Base-by-base conservation (phyloP, 2,113 vertebrate species). In the Sinocyclocheilus anshuiensis region DNA sequence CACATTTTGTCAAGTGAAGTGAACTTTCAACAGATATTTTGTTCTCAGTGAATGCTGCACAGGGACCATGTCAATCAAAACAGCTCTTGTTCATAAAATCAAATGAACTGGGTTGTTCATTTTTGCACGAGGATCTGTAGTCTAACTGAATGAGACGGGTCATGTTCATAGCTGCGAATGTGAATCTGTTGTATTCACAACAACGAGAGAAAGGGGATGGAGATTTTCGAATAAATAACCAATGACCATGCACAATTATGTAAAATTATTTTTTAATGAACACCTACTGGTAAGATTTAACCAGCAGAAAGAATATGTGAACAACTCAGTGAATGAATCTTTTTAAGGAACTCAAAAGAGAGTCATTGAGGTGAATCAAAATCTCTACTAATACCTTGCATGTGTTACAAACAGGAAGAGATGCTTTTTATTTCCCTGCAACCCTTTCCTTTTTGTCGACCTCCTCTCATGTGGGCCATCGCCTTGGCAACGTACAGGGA, bases 401-500 rank as follows among this genome's bases (percentile, higher is more conserved):
- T 39, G 86, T 76, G 29, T 33, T 33, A 72, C 77, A 85, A 85
- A 69, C 81, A 63, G 39, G 72, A 71, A 79, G 59, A 39, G 72
- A 76, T 77, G 29, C 67, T 86, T 74, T 78, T 59, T 83, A 48
- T 86, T 88, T 80, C 53, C 67, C 89, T 63, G 48, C 50, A 86
- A 79, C 63, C 75, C 39, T 29, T 74, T 86, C 81, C 36, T 86
- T 88, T 90, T 75, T 89, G 87, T 86, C 87, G 89, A 93, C 91
- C 90, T 91, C 86, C 91, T 88, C 86, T 92, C 89, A 89, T 84
- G 88, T 88, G 77, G 90, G 91, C 90, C 90, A 94, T 94, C n/a
- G 74, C 94, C 94, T 90, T 94, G 94, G 94, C 92, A 95, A 95
- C 92, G 88, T 89, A 88, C 80, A 55, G 86, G 91, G 90, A 94